phyloP scores from a whole-genome alignment of 2,797 vertebrate species.

The Tragopan temminckii region DNA sequence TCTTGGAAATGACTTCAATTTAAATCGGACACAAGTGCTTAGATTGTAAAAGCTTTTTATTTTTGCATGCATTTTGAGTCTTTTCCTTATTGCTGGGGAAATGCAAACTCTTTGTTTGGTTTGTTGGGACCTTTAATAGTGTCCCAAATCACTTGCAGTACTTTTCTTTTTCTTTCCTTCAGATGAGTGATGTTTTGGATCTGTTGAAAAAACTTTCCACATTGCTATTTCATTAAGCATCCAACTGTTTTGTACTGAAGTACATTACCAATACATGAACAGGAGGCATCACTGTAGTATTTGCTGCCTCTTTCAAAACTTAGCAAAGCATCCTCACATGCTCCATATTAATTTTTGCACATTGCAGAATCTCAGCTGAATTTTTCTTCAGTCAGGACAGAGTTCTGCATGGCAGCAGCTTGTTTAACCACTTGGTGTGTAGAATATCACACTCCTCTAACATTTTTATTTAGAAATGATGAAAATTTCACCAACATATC shows the following conservation, averaged over 20 bases:
- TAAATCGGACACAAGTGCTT: too few relatives aligned
- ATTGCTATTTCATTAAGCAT: not conserved
- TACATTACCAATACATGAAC: not conserved
- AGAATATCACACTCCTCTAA: not conserved
- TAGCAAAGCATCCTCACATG: not conserved
- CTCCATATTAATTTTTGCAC: not conserved
- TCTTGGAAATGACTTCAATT: too few relatives aligned
- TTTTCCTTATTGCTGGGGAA: not conserved
- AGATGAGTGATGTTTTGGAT: not conserved
- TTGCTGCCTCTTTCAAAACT: not conserved
- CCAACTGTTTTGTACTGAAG: not conserved
- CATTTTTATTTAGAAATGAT: not conserved
- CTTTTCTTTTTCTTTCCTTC: not conserved
- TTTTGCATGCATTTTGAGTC: not conserved
- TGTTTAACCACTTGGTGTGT: not conserved
- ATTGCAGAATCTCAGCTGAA: not conserved
- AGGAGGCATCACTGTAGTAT: not conserved
- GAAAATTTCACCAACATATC: not conserved
- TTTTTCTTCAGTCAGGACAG: not conserved
- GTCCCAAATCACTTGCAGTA: not conserved
- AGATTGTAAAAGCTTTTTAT: not conserved
- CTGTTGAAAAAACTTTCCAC: not conserved
- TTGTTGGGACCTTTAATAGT: not conserved
- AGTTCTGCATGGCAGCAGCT: not conserved
- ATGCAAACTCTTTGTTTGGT: not conserved